Percentiles rank a stretch among this genome's conserved stretches.
These are phyloP conservation scores for Hephaestus fuliginosus DNA, from an alignment of 2,797 vertebrate genomes.

Conservation along the genomic window DNA sequence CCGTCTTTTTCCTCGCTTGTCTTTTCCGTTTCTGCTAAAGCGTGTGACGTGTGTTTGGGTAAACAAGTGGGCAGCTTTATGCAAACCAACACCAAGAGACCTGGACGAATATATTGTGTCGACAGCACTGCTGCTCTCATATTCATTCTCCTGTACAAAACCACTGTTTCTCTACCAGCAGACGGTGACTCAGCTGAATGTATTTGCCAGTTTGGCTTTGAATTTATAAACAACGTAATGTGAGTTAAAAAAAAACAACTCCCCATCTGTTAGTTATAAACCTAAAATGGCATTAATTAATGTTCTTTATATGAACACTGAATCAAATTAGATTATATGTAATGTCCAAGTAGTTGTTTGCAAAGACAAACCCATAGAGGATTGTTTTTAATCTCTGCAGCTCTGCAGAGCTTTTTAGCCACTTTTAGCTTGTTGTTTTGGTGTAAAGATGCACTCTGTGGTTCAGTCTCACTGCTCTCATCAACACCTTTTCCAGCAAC, in stretches of 20 bases:
- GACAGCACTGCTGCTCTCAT: conserved; percentile 5
- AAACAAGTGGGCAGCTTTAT: conserved; percentile 25
- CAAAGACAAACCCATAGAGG: conserved; percentile 7
- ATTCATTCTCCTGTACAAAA: conserved; percentile 23
- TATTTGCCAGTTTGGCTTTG: background rate
- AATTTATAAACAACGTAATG: too few relatives aligned
- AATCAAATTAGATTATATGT: background rate
- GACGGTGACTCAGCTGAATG: conserved; percentile 16
- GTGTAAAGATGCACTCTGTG: background rate
- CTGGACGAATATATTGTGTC: conserved; percentile 39
- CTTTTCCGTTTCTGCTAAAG: conserved; percentile 13
- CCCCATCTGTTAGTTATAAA: background rate
- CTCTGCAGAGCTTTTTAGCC: background rate
- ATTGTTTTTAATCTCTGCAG: background rate
- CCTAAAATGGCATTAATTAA: background rate
- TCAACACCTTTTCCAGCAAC: background rate
- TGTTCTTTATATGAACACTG: background rate
- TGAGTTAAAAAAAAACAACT: too few relatives aligned
- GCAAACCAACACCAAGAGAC: background rate
- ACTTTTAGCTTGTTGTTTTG: background rate
- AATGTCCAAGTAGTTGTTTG: background rate
- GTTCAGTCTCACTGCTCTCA: background rate
- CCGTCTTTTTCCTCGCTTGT: conserved; percentile 10
- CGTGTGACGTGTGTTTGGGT: conserved; percentile 14
- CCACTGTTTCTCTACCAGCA: background rate